Base-by-base conservation (phyloP, 1,140 invertebrate genomes). In the Cyphomyrmex costatus region DNA sequence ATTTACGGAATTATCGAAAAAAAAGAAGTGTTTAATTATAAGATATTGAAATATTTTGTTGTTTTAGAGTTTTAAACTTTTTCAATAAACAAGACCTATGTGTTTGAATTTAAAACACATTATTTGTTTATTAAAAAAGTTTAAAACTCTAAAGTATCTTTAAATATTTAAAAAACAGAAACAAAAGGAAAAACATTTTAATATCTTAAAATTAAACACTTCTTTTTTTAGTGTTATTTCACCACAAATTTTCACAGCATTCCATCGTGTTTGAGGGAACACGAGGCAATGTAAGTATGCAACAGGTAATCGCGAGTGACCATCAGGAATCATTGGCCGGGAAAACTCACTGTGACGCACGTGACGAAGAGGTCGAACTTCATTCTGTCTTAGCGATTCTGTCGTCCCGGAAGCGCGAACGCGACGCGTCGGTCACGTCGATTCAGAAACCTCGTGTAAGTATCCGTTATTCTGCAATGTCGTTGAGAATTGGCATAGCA, bases 341-440 rank as follows among this genome's bases (percentile, higher is more conserved):
- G 58, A 46, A 80, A 60, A 92, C 92, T 92, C 30, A 92, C 90
- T 84, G 85, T 77, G 70, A 86, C 46, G 73, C 63, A 91, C 82
- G 68, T 80, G 86, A 86, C 24, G 65, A 89, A 88, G 49, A 78
- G 3, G 51, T 82, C 85, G 71, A 82, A 65, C 74, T 86, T 74
- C 90, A 92, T 92, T 66, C 46, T 92, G 71, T 16, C 63, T 60
- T 77, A 30, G 30, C 77, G n/a, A 70, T 36, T 3, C 21, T 42
- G 30, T 68, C 63, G 77, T 60, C 14, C 77, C 49, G 77, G 30
- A 79, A 68, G 46, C 16, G 36, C 36, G 27, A 66, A 36, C 33
- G 24, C 27, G 77, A 80, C 70, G 53, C 33, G 14, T 16, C 24
- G 58, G 12, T 78, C 58, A 78, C 76, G 36, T 78, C 24, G 42